Conservation (phyloP, 1,140 invertebrate genomes). For the Drosophila saltans region DNA sequence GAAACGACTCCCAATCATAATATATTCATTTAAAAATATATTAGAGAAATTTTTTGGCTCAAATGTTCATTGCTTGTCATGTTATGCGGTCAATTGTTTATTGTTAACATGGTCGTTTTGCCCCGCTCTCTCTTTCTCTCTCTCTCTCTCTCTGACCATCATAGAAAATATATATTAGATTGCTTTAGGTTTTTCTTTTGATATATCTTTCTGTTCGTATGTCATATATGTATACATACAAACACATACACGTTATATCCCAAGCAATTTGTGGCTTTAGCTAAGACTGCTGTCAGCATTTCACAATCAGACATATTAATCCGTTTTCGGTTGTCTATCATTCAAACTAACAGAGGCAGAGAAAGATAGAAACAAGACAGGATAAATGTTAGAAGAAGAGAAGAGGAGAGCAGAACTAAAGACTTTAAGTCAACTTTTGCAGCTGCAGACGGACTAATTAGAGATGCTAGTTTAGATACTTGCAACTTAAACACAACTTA, state of each 20-base stretch:
- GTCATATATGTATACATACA: conserved; percentile 1
- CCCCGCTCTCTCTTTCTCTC: too few species aligned
- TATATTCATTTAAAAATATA: conserved; percentile 21
- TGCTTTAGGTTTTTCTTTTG: conserved; percentile 44
- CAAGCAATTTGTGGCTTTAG: conserved; percentile 51
- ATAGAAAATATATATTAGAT: conserved; percentile 37
- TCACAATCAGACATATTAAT: conserved; percentile 47
- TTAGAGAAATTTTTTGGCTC: conserved; percentile 48
- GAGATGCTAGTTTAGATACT: conserved; percentile 10
- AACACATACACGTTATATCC: conserved; percentile 11
- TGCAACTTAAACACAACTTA: conserved; percentile 16
- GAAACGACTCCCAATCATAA: background rate
- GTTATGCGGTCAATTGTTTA: conserved; percentile 76
- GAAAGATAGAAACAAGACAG: background rate
- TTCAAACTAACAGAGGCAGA: conserved; percentile 11
- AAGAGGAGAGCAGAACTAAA: conserved; percentile 13
- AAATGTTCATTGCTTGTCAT: conserved; percentile 61
- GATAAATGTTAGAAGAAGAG: background rate
- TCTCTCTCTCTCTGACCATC: background rate
- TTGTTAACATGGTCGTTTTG: conserved; percentile 61
- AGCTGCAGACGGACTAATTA: conserved; percentile 48
- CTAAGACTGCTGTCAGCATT: conserved; percentile 45
- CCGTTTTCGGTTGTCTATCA: conserved; percentile 51
- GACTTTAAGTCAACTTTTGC: conserved; percentile 44
- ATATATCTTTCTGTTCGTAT: conserved; percentile 2